These are phyloP conservation scores for Tetranychus cinnabarinus DNA, from an alignment of 1,140 invertebrate species.

Conservation along the genomic window DNA sequence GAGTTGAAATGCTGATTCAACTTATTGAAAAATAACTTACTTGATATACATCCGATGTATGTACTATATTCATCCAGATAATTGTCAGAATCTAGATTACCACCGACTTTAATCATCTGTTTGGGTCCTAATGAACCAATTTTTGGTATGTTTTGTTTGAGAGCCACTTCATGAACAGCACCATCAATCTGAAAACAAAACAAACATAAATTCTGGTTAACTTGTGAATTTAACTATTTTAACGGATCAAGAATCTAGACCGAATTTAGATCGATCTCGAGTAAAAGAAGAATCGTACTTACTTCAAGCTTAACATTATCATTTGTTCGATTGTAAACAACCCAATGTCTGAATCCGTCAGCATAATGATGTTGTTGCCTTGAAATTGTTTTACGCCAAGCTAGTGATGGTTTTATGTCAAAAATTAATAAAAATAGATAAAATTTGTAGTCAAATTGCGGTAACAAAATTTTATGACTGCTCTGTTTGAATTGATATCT, in stretches of 20 bases:
- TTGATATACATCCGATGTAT: conserved; percentile 66
- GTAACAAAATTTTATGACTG: background rate
- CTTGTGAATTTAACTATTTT: no score
- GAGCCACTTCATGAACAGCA: background rate
- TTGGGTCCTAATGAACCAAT: conserved; percentile 33
- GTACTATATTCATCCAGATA: conserved; percentile 51
- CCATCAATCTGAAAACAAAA: background rate
- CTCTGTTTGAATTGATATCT: background rate
- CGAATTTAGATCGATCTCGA: background rate
- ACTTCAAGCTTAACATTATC: conserved; percentile 31
- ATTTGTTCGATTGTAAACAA: conserved; percentile 50
- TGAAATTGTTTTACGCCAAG: background rate
- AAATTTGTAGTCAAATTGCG: background rate
- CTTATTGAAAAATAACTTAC: conserved; percentile 25
- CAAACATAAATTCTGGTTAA: background rate
- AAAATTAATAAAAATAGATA: background rate
- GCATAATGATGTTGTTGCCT: conserved; percentile 7
- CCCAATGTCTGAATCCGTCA: conserved; percentile 50
- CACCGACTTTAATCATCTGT: conserved; percentile 31
- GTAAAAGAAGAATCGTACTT: conserved; percentile 1
- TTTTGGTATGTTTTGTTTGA: background rate
- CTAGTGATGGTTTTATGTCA: background rate
- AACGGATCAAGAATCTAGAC: no score
- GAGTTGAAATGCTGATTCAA: background rate
- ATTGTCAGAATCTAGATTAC: conserved; percentile 51